A percentile compares a stretch with the other conserved stretches of the same genome.
phyloP scores from a whole-genome alignment of 2,113 vertebrate genomes.

The Ceyx melanurus region DNA sequence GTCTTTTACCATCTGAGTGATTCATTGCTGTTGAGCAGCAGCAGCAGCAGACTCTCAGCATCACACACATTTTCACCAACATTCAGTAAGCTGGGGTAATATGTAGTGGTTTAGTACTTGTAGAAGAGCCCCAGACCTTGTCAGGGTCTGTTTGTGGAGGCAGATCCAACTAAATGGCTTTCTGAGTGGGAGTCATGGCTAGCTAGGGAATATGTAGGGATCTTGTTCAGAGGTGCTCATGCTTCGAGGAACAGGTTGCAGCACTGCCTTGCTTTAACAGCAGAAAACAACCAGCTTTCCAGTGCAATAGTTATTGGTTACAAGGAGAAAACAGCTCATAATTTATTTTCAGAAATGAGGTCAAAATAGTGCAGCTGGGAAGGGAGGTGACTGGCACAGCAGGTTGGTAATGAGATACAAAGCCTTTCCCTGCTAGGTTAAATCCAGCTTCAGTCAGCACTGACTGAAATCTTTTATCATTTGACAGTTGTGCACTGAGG shows the following conservation, averaged over 20 bases:
- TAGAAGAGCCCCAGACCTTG: neutral
- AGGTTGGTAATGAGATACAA: conserved; percentile 6
- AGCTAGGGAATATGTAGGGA: neutral
- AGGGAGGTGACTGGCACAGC: neutral
- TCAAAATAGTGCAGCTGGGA: neutral
- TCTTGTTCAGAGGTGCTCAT: neutral
- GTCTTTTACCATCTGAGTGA: neutral
- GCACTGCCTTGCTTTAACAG: neutral
- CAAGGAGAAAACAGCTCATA: conserved; percentile 5
- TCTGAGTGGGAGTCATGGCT: neutral
- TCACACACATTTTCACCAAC: neutral
- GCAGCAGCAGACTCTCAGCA: neutral
- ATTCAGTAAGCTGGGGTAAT: neutral
- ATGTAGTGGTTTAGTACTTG: neutral
- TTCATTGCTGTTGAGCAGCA: neutral
- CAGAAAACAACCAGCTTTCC: neutral
- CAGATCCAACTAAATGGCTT: neutral
- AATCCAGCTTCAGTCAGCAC: conserved; percentile 34
- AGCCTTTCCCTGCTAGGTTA: conserved; percentile 16
- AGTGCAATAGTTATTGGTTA: neutral
- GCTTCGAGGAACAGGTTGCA: neutral
- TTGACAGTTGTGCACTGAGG: neutral
- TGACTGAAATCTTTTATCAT: conserved; percentile 20
- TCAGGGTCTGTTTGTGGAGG: neutral
- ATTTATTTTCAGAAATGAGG: conserved; percentile 53